Evolutionary conservation across 37 sponge, comb jelly and placozoan genomes (phyloP).

Genomic region (Hormiphora californensis): DNA sequence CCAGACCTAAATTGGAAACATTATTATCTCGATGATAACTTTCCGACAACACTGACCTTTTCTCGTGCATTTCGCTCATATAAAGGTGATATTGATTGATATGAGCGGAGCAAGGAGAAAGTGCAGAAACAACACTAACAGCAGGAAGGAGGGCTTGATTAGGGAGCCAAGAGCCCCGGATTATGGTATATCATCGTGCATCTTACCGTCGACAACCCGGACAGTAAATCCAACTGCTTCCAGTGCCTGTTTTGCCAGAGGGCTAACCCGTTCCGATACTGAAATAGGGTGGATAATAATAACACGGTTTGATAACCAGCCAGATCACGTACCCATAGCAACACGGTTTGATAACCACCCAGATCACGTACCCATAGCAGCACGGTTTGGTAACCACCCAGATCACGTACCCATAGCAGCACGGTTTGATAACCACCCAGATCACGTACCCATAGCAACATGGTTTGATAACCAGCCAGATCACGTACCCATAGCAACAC

Average conservation of each 20-base stretch:
- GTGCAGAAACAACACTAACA: too few species aligned
- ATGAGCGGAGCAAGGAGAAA: too few species aligned
- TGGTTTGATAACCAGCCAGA: conserved; percentile 10
- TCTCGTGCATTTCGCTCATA: too few species aligned
- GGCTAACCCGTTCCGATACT: background rate
- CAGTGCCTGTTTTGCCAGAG: background rate
- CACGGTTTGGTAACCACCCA: background rate
- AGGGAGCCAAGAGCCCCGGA: too few species aligned
- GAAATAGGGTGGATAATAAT: background rate
- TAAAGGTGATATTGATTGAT: too few species aligned
- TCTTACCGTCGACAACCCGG: too few species aligned
- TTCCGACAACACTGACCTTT: too few species aligned
- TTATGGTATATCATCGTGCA: too few species aligned
- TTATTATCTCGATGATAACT: too few species aligned
- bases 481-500: conserved; percentile 8
- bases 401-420: conserved; percentile 1
- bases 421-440: background rate
- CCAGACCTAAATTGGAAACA: too few species aligned
- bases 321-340: background rate
- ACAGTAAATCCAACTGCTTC: conserved; percentile 36
- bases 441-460: conserved; percentile 11
- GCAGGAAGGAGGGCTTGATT: too few species aligned
- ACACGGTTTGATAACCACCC: background rate
- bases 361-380: conserved; percentile 8
- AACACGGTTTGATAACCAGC: background rate